phyloP scores from a whole-genome alignment of 2,797 vertebrate species.

The Notolepis coatsorum region DNA sequence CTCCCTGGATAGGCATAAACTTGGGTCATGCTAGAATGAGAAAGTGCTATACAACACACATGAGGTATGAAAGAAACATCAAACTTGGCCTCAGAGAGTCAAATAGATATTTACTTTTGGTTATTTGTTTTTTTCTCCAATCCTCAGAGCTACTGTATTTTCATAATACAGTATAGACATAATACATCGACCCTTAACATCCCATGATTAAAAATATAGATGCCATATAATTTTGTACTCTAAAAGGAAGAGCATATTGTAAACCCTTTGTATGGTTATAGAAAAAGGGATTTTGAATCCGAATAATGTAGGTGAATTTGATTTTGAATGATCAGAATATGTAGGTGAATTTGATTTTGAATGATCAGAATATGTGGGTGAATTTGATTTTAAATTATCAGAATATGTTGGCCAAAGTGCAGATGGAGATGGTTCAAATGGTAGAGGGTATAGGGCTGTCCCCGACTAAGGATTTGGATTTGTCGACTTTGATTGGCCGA shows the following conservation, averaged over 20 bases:
- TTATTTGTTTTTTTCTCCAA: constrained; percentile 15
- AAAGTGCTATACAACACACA: constrained; percentile 59
- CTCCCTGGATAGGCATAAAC: constrained; percentile 50
- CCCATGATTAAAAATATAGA: constrained; percentile 5
- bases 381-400: too few species aligned
- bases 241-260: not conserved
- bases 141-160: not conserved
- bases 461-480: too few species aligned
- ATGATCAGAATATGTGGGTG: too few species aligned
- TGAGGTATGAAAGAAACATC: constrained; percentile 56
- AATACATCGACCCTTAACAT: constrained; percentile 6
- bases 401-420: too few species aligned
- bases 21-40: constrained; percentile 63
- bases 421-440: too few species aligned
- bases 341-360: too few species aligned
- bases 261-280: too few species aligned
- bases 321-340: too few species aligned
- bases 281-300: too few species aligned
- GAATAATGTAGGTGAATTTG: too few species aligned
- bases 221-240: not conserved
- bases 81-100: constrained; percentile 46
- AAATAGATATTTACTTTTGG: constrained; percentile 40
- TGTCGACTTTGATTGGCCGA: too few species aligned
- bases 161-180: constrained; percentile 16
- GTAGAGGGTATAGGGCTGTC: too few species aligned